Evolutionary conservation across 2,888 invertebrate genomes (phyloP).

Genomic region (Altica lythri): DNA sequence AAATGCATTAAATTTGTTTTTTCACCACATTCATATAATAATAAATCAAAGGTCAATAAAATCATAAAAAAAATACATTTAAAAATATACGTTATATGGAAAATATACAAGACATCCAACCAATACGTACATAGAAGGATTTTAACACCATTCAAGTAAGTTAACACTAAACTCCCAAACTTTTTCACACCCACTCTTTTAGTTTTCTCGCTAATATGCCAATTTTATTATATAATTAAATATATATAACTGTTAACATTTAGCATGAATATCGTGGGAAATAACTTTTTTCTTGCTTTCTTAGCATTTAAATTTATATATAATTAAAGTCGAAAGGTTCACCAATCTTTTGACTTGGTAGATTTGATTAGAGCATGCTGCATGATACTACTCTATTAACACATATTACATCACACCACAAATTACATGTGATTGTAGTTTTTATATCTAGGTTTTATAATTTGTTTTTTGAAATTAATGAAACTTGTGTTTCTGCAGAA

Average conservation of each 20-base stretch:
- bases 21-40: too few species aligned
- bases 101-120: conserved; percentile 48
- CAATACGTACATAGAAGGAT: conserved; percentile 48
- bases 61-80: too few species aligned
- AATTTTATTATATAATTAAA: conserved; percentile 11
- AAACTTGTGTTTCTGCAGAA: too few species aligned
- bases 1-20: too few species aligned
- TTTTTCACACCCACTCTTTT: conserved; percentile 39
- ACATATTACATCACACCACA: conserved; percentile 6
- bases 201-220: conserved; percentile 33
- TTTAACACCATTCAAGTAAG: conserved; percentile 55
- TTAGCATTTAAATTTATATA: conserved; percentile 14
- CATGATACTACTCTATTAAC: conserved; percentile 35
- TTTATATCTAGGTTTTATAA: conserved; percentile 16
- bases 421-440: not conserved
- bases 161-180: conserved; percentile 52
- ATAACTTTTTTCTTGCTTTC: too few species aligned
- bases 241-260: too few species aligned
- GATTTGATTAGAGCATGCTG: conserved; percentile 40
- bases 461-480: too few species aligned
- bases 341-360: conserved; percentile 17
- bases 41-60: too few species aligned
- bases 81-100: conserved; percentile 24
- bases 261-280: conserved; percentile 24
- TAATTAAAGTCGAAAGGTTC: conserved; percentile 8